A percentile compares a stretch with the other conserved stretches of the same genome.
phyloP scores from a whole-genome alignment of 1,140 invertebrate species.

The Eriocheir sinensis region DNA sequence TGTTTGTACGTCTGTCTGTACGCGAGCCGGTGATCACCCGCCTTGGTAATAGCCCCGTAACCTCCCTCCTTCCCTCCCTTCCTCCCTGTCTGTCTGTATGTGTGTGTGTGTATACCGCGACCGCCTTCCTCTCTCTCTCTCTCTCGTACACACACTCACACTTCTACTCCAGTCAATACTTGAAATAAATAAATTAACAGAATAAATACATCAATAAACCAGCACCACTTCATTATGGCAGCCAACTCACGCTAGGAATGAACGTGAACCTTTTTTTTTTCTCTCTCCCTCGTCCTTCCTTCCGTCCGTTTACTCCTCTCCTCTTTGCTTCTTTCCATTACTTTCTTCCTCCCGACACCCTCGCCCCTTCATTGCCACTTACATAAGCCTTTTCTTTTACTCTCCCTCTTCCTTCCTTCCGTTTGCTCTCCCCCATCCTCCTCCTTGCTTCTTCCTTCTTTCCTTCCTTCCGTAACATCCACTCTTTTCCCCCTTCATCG shows the following conservation, averaged over 20 bases:
- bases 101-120: background rate
- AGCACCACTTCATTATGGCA: background rate
- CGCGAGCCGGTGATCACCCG: background rate
- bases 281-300: background rate
- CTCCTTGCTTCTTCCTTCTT: no score
- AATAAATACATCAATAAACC: background rate
- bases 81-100: background rate
- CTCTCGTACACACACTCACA: background rate
- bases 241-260: no score
- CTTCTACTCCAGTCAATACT: background rate
- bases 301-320: background rate
- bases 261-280: background rate
- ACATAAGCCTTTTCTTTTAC: no score
- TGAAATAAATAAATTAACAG: background rate
- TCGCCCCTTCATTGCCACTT: background rate
- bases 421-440: background rate
- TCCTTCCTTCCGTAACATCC: no score
- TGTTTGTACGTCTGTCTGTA: no score
- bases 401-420: background rate
- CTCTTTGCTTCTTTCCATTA: background rate
- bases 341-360: background rate
- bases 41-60: background rate
- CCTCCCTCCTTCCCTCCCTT: background rate
- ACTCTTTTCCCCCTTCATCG: no score
- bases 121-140: background rate